Evolutionary conservation across 2,888 invertebrate genomes (phyloP), one percentile per base, ranked within the genome.

Genomic region (Lepidochitona cinerea): DNA sequence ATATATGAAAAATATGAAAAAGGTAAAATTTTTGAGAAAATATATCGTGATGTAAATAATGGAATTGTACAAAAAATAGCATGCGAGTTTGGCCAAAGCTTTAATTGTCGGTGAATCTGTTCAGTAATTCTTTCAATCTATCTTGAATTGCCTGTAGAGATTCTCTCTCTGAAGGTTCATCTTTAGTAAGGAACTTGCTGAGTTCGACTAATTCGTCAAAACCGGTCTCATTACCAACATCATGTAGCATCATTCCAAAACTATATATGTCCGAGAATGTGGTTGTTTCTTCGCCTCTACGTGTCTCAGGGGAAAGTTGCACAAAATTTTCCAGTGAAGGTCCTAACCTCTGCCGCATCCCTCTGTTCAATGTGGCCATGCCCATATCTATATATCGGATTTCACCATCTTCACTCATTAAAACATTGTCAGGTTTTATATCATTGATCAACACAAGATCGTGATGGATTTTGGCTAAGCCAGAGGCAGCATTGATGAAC

Each of bases 341-440:
- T 1, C 49, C 49, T 4, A 23, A 1, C 18, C n/a, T 18, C n/a
- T 49, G 23, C 35, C 32, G 7, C 1, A 33, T 9, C 12, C 36
- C 36, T 33, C 35, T 23, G 66, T 66, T 36, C n/a, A 35, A 33
- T 9, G 33, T 4, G 1, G 66, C 33, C 66, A 66, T 33, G 14
- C 35, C 66, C 35, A 66, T 35, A 33, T 66, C 66, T 18, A 66
- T 33, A 3, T 35, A 33, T 12, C 36, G n/a, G 29, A 36, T 23
- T 3, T 66, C 35, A 23, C n/a, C 7, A 9, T 1, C 66, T 33
- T 33, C 33, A 33, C 36, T 33, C 29, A 66, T 33, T 36, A 66
- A 9, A n/a, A 66, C 4, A n/a, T 66, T 66, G 66, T 66, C 66
- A 7, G 36, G 36, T 66, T 66, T 33, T 33, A 66, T 33, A n/a